Conservation (phyloP, 1,140 invertebrate species). For the Dreissena polymorpha region DNA sequence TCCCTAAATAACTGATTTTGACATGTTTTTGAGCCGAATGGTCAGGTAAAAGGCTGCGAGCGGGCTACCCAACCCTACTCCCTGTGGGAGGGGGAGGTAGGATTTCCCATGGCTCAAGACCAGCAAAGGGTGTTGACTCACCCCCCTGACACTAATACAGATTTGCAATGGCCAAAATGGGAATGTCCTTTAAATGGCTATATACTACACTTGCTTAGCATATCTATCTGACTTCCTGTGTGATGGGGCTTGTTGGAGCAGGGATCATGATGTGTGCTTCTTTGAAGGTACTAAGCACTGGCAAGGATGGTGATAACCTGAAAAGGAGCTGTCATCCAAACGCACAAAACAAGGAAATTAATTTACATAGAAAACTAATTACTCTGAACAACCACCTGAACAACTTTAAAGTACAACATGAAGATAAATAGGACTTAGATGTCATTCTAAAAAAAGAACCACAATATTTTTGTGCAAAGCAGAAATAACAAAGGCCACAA, state of each 20-base stretch:
- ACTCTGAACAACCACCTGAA: too few relatives aligned
- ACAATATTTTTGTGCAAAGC: too few relatives aligned
- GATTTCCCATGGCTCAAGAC: conserved; percentile 59
- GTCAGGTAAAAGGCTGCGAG: conserved; percentile 59
- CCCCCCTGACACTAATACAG: conserved; percentile 23
- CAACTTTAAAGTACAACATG: too few relatives aligned
- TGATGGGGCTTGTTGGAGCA: too few relatives aligned
- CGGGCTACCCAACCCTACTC: conserved; percentile 62
- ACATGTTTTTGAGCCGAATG: conserved; percentile 43
- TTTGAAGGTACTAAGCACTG: conserved; percentile 4
- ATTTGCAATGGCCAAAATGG: conserved; percentile 19
- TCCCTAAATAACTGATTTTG: background rate
- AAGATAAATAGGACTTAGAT: too few relatives aligned
- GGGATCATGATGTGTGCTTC: background rate
- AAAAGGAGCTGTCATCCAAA: too few relatives aligned
- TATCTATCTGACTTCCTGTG: conserved; percentile 47
- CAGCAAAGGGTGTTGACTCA: conserved; percentile 59
- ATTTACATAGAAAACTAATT: too few relatives aligned
- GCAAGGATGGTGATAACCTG: background rate
- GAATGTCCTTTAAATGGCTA: conserved; percentile 35
- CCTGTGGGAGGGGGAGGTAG: conserved; percentile 61
- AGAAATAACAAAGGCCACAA: too few relatives aligned
- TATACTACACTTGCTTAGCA: conserved; percentile 53
- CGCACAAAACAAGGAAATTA: too few relatives aligned
- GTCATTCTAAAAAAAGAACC: too few relatives aligned